Percentiles rank a stretch among this genome's conserved stretches.
These are phyloP conservation scores for Agrochola macilenta DNA, from an alignment of 2,888 invertebrate species.

Conservation along the genomic window DNA sequence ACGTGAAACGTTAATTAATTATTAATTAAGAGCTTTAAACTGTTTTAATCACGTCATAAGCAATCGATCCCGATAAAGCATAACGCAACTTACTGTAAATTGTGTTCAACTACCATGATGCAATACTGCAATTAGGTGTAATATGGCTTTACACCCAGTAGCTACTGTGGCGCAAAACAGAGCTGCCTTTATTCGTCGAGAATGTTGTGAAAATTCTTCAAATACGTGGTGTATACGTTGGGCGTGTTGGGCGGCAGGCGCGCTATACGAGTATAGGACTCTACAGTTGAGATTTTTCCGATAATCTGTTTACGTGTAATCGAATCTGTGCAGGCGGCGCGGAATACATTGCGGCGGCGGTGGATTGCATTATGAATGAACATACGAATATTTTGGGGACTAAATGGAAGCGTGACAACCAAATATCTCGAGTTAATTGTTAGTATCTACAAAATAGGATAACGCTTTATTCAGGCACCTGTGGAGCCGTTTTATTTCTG, in stretches of 20 bases:
- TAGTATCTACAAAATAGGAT: slow-evolving; percentile 2
- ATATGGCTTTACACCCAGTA: slow-evolving; percentile 1
- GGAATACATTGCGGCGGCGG: slow-evolving; percentile 42
- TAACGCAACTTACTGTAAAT: not conserved
- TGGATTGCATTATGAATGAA: slow-evolving; percentile 49
- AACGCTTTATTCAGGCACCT: slow-evolving; percentile 29
- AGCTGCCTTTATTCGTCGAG: slow-evolving; percentile 6
- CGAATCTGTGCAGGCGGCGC: slow-evolving; percentile 61
- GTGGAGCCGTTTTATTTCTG: slow-evolving; percentile 45
- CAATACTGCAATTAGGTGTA: slow-evolving; percentile 16
- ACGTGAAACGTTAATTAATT: slow-evolving; percentile 32
- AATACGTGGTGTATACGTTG: slow-evolving; percentile 20
- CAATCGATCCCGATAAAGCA: not conserved
- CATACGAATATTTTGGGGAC: slow-evolving; percentile 41
- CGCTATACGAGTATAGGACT: slow-evolving; percentile 34
- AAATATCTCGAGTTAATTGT: not conserved
- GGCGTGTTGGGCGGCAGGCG: slow-evolving; percentile 1
- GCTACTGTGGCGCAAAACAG: slow-evolving; percentile 19
- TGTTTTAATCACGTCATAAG: not conserved
- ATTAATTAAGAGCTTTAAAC: slow-evolving; percentile 24
- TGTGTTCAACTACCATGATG: not conserved
- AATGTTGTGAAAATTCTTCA: slow-evolving; percentile 32
- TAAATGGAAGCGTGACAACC: slow-evolving; percentile 12
- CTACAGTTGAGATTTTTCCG: slow-evolving; percentile 70
- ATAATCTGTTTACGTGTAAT: slow-evolving; percentile 75